Evolutionary conservation across 2,113 vertebrate species (phyloP).

Genomic region (Strix uralensis): DNA sequence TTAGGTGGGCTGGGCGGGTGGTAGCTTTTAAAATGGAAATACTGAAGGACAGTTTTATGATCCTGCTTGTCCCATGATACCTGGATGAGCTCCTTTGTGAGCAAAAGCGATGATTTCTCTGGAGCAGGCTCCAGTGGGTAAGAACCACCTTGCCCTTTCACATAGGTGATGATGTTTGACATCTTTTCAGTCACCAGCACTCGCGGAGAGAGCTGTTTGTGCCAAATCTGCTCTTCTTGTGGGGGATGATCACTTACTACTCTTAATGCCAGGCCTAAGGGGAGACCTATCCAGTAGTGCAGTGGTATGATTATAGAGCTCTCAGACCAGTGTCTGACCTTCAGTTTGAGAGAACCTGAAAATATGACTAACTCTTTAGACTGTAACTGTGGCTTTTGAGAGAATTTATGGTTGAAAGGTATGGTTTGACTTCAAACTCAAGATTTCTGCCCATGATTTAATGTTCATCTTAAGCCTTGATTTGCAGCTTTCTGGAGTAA

Average conservation of each 20-base stretch:
- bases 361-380: neutral
- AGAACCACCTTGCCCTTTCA: neutral
- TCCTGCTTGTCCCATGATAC: neutral
- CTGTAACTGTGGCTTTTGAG: neutral
- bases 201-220: rapidly evolving
- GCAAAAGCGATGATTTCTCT: neutral
- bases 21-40: neutral
- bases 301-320: neutral
- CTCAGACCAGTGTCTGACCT: neutral
- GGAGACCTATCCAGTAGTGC: neutral
- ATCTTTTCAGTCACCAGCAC: neutral
- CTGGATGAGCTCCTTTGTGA: neutral
- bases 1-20: neutral
- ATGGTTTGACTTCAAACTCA: neutral
- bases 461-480: neutral
- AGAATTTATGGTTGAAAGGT: neutral
- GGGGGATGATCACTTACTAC: neutral
- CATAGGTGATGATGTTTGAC: neutral
- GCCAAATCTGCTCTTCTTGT: neutral
- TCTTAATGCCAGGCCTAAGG: neutral
- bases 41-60: neutral
- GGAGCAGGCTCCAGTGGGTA: neutral
- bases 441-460: neutral
- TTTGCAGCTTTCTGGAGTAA: neutral
- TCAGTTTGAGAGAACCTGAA: neutral